Percentiles rank a stretch among this genome's conserved stretches.
phyloP scores from a whole-genome alignment of 2,113 vertebrate species.

The Cavia porcellus region DNA sequence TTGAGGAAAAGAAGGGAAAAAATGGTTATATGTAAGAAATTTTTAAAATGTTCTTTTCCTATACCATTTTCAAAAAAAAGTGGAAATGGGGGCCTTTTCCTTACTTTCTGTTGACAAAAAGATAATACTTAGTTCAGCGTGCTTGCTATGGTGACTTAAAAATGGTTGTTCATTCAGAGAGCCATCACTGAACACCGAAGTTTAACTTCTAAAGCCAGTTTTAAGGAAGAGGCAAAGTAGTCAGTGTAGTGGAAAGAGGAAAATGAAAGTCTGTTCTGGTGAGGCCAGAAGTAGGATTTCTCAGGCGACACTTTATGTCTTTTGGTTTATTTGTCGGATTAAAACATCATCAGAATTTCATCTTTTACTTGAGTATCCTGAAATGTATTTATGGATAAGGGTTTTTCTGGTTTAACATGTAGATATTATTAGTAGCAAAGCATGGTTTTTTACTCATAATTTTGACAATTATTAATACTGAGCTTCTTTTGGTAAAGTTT shows the following conservation, averaged over 20 bases:
- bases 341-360: slow-evolving; percentile 2
- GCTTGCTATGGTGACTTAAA: not conserved
- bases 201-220: slow-evolving; percentile 42
- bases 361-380: slow-evolving; percentile 18
- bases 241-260: slow-evolving; percentile 33
- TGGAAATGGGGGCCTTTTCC: not conserved
- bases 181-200: not conserved
- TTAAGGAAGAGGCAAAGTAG: not conserved
- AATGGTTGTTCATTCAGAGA: not conserved
- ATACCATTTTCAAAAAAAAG: not conserved
- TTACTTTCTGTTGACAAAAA: not conserved
- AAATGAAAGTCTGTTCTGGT: not conserved
- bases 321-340: slow-evolving; percentile 53
- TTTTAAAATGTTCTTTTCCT: slow-evolving; percentile 42
- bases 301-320: not conserved
- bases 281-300: not conserved
- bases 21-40: not conserved
- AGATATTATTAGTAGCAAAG: not conserved
- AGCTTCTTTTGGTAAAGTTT: not conserved
- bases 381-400: slow-evolving; percentile 23
- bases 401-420: slow-evolving; percentile 38
- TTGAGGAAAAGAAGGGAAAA: slow-evolving; percentile 52
- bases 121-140: slow-evolving; percentile 35
- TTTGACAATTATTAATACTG: not conserved
- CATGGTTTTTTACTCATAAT: not conserved